These are phyloP conservation scores for Lasioglossum calceatum DNA, from an alignment of 2,888 invertebrate genomes.

Conservation along the genomic window DNA sequence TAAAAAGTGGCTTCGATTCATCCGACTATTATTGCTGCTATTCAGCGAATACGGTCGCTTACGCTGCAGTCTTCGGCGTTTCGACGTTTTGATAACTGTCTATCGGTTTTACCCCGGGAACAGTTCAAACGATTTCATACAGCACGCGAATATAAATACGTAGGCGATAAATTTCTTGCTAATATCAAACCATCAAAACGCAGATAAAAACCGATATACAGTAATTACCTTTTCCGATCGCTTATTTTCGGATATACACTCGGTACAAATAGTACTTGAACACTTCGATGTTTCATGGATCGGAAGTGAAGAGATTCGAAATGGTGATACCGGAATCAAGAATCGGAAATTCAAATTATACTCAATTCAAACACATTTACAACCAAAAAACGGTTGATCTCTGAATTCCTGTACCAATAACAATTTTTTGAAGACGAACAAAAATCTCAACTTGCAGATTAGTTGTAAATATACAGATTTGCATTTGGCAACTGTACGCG, in stretches of 20 bases:
- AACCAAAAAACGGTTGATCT: too few species aligned
- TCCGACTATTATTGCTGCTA: slow-evolving; percentile 44
- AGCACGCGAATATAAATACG: not conserved
- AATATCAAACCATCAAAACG: not conserved
- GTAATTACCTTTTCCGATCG: not conserved
- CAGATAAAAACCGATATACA: not conserved
- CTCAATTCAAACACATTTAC: too few species aligned
- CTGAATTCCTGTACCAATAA: too few species aligned
- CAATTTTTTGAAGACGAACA: too few species aligned
- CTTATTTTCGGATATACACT: not conserved
- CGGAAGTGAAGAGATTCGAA: too few species aligned
- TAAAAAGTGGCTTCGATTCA: slow-evolving; percentile 37
- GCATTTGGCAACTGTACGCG: too few species aligned
- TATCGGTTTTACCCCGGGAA: slow-evolving; percentile 10
- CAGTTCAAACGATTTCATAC: slow-evolving; percentile 21
- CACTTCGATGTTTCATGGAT: too few species aligned
- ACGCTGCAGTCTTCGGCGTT: slow-evolving; percentile 21
- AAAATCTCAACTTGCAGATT: too few species aligned
- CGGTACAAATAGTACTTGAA: not conserved
- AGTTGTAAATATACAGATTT: too few species aligned
- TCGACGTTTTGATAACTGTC: slow-evolving; percentile 14
- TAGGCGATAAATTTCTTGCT: not conserved
- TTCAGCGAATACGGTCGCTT: slow-evolving; percentile 34
- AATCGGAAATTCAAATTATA: too few species aligned
- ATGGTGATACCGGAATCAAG: too few species aligned